Conservation (phyloP, 2,113 vertebrate genomes). For the Epinephelus fuscoguttatus region DNA sequence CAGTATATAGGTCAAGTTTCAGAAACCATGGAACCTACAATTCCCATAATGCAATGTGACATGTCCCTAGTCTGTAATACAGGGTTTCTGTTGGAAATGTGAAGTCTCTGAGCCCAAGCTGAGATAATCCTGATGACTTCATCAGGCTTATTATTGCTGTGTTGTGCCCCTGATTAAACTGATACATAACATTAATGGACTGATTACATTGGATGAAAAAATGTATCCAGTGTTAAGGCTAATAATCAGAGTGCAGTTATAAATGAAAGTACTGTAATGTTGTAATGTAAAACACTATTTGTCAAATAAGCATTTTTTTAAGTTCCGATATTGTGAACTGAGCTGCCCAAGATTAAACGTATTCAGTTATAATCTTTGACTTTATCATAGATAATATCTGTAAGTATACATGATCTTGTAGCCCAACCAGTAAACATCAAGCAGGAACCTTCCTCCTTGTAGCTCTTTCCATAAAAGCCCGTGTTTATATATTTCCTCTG, state of each 20-base stretch:
- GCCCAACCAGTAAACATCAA: not conserved
- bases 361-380: no score
- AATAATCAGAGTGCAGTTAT: no score
- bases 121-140: not conserved
- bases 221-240: not conserved
- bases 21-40: not conserved
- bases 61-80: not conserved
- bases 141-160: not conserved
- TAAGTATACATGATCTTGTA: no score
- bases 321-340: no score
- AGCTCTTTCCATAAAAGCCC: not conserved
- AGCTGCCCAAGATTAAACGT: no score
- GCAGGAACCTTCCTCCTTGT: not conserved
- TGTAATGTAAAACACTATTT: no score
- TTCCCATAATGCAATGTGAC: constrained; percentile 6
- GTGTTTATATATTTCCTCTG: constrained; percentile 25
- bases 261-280: no score
- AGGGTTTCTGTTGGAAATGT: not conserved
- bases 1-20: constrained; percentile 11
- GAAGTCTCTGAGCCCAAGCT: not conserved
- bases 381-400: not conserved
- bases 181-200: no score
- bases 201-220: no score
- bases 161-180: no score
- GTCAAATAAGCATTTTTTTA: no score